phyloP scores from a whole-genome alignment of 2,113 vertebrate genomes.

The Strix aluco region DNA sequence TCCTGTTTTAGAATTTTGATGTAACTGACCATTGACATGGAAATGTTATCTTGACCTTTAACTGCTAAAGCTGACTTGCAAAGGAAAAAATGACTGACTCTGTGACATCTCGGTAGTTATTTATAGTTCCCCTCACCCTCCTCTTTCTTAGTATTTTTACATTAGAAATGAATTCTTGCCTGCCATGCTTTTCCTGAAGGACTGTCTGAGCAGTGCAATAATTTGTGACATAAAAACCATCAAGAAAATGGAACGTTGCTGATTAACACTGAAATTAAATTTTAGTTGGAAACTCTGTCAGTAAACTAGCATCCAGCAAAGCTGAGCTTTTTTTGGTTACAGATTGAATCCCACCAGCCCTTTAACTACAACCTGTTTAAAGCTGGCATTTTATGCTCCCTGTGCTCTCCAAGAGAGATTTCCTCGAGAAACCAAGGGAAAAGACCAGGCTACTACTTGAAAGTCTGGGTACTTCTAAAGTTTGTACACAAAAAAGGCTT shows the following conservation, averaged over 20 bases:
- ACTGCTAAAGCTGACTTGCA: constrained; percentile 49
- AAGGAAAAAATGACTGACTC: constrained; percentile 57
- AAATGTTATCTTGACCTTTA: constrained; percentile 68
- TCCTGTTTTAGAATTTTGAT: constrained; percentile 61
- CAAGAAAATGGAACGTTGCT: not conserved
- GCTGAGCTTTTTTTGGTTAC: not conserved
- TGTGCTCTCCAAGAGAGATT: not conserved
- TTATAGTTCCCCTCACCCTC: constrained; percentile 44
- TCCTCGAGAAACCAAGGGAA: not conserved
- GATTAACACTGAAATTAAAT: not conserved
- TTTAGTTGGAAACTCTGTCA: not conserved
- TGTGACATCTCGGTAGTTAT: constrained; percentile 46
- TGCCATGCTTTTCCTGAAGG: constrained; percentile 35
- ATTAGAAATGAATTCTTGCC: constrained; percentile 4
- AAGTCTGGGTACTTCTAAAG: not conserved
- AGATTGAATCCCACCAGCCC: not conserved
- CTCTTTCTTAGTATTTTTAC: constrained; percentile 33
- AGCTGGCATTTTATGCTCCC: not conserved
- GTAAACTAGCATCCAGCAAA: not conserved
- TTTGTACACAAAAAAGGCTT: not conserved
- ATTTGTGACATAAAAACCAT: not conserved
- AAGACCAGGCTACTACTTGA: not conserved
- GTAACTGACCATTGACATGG: constrained; percentile 64
- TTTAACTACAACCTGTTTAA: not conserved
- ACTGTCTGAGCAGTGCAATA: not conserved